Base-by-base conservation (phyloP, 1,140 invertebrate genomes). In the Nasonia vitripennis region DNA sequence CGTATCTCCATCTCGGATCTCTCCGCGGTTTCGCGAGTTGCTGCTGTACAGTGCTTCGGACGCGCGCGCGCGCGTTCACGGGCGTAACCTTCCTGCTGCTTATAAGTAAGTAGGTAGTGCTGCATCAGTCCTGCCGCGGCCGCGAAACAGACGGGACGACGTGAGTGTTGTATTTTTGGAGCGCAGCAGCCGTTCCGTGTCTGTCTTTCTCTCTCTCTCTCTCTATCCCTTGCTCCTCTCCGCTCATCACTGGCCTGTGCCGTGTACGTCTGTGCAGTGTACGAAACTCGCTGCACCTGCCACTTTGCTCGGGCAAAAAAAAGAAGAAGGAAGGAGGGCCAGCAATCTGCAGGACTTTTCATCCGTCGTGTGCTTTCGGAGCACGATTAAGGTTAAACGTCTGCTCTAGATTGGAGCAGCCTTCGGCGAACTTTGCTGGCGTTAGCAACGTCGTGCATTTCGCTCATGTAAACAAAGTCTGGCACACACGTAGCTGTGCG, bases 101-200 rank as follows among this genome's bases (percentile, higher is more conserved):
- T 27, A 23, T 68, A 27, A 27, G 27, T 3, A 27, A 27, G 27
- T 3, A 27, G 23, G 23, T 27, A n/a, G 11, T 27, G 20, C 9
- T 10, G 68, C 68, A 5, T 27, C 27, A 34, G 68, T 48, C 6
- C 23, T 10, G 73, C 6, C 55, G 71, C 45, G 71, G 70, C 6
- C 23, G 17, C 82, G 3, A 77, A 37, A 48, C 55, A 2, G n/a
- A 83, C 17, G 1, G 7, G 37, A 74, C 34, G 31, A 62, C 17
- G 20, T 51, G 55, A 20, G 74, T 77, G 51, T 73, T 31, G 48
- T 82, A 82, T 75, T 82, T 74, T 75, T 37, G 48, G 81, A 74
- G 81, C 31, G 55, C 41, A 9, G 27, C 81, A 23, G 70, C 23
- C 31, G 31, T 31, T 31, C 48, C 12, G 5, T 34, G 6, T 48